Base-by-base conservation (phyloP, 2,113 vertebrate species). In the Thalassarche chlororhynchos region DNA sequence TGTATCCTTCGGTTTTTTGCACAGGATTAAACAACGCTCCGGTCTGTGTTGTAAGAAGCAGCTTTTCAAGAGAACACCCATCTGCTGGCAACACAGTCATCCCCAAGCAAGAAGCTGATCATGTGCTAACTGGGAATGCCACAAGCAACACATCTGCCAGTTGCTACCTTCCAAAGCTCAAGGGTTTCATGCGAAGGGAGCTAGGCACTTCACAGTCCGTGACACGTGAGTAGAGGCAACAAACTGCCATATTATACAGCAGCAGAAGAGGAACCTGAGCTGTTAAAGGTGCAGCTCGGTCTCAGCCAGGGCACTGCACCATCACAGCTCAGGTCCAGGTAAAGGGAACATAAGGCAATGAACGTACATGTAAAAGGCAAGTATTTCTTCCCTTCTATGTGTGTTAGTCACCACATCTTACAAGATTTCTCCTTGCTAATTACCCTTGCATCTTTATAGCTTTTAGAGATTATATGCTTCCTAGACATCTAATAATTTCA, bases 1-100 rank as follows among this genome's bases (percentile, higher is more conserved):
- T 32, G 9, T 34, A 71, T 29, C 58, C 34, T 55, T 77, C 34
- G 7, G 0, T 2, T 32, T 76, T 47, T 87, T 65, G 40, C 38
- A 9, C 90, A 98, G 98, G 98, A 78, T 75, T 98, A 96, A 98
- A 98, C 83, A 96, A 98, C 3, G 69, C 77, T 57, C 97, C 80
- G 0, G 57, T 98, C 77, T 98, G 98, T 60, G 84, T 87, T 24
- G 98, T 98, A 72, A 97, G 84, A n/a, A 93, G 5, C 14, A 54
- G 12, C 25, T 60, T 31, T 29, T 55, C 55, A 46, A 51, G 68
- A 38, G 74, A 26, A 6, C 32, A 15, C 25, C 14, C 26, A 21
- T 2, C 7, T 40, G 14, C 4, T 52, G 25, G 14, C 38, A 66
- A 51, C 44, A 26, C 18, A 26, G 9, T 12, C 38, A 12, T 38